These are phyloP conservation scores for Cremastinae sp. DNA, from an alignment of 2,888 invertebrate species.

Conservation along the genomic window DNA sequence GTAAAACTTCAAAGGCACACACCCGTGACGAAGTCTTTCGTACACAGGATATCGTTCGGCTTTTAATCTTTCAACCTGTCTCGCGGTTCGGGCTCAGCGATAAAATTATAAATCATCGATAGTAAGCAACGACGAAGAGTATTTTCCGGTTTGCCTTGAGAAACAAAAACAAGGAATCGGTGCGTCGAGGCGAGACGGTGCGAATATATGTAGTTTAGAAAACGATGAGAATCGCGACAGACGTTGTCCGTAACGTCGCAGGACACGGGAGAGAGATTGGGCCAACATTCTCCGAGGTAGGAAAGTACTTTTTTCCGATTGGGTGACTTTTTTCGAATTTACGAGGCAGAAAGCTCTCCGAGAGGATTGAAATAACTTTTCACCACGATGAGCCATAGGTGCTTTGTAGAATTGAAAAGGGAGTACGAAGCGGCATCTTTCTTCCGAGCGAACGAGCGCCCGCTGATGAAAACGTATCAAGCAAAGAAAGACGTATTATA, in stretches of 20 bases:
- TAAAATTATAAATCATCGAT: too few relatives aligned
- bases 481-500: too few relatives aligned
- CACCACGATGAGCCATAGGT: neutral
- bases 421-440: too few relatives aligned
- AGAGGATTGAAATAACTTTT: constrained; percentile 31
- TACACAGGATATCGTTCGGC: neutral
- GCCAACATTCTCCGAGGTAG: constrained; percentile 4
- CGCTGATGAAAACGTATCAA: neutral
- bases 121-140: too few relatives aligned
- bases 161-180: too few relatives aligned
- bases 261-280: neutral
- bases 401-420: constrained; percentile 4
- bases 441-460: neutral
- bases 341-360: constrained; percentile 9
- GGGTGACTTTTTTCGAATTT: constrained; percentile 8
- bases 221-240: neutral
- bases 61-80: neutral
- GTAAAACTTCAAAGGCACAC: constrained; percentile 39
- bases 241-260: neutral
- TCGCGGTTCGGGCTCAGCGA: neutral
- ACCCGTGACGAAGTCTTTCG: neutral
- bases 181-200: too few relatives aligned
- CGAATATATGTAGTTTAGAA: too few relatives aligned
- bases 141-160: too few relatives aligned
- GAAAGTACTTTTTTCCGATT: constrained; percentile 19